Evolutionary conservation across 1,140 invertebrate genomes (phyloP).

Genomic region (Hylaeus volcanicus): DNA sequence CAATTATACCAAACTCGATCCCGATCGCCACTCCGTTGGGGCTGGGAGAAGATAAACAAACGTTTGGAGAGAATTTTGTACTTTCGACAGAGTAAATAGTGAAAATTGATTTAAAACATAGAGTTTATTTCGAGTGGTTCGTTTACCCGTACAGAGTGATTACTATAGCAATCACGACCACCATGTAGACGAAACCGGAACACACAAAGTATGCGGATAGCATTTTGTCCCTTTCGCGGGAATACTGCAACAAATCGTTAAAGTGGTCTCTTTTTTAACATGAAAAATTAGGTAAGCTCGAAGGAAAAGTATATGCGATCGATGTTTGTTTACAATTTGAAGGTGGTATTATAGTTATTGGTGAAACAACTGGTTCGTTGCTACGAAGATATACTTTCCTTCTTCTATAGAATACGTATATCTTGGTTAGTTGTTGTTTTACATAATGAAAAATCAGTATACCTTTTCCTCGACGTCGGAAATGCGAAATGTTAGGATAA

Average conservation of each 20-base stretch:
- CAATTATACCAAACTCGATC: no score
- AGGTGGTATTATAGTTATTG: no score
- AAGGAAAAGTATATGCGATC: no score
- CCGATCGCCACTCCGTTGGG: no score
- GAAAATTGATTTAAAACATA: neutral
- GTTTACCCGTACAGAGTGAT: slow-evolving; percentile 85
- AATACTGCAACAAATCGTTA: slow-evolving; percentile 83
- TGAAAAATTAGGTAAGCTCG: no score
- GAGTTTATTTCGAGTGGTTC: slow-evolving; percentile 16
- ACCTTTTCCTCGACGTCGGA: slow-evolving; percentile 90
- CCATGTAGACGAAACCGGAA: slow-evolving; percentile 87
- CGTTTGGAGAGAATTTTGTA: neutral
- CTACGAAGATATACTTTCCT: no score
- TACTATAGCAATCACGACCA: slow-evolving; percentile 84
- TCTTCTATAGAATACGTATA: no score
- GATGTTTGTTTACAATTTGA: no score
- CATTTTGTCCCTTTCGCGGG: slow-evolving; percentile 90
- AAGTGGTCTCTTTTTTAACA: neutral
- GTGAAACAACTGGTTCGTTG: no score
- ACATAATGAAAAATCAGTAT: slow-evolving; percentile 31
- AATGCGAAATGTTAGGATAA: slow-evolving; percentile 91
- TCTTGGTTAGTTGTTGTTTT: neutral
- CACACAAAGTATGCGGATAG: slow-evolving; percentile 91
- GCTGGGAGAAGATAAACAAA: neutral
- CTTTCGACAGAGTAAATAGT: neutral